phyloP scores from a whole-genome alignment of 2,113 vertebrate species.

The Zapus hudsonius region DNA sequence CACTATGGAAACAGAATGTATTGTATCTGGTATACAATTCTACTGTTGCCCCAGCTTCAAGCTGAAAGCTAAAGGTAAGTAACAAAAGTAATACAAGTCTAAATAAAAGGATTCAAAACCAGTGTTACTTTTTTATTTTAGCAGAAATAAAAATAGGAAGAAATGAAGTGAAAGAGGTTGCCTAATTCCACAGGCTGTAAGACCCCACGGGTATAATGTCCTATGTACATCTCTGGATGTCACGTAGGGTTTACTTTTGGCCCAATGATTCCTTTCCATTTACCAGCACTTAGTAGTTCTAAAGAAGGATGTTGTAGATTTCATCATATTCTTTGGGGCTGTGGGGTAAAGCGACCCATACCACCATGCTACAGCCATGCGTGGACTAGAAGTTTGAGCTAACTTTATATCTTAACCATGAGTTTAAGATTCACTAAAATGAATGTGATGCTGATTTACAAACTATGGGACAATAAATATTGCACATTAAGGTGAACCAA shows the following conservation, averaged over 20 bases:
- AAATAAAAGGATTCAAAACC: neutral
- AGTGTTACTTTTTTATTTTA: neutral
- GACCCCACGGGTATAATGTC: neutral
- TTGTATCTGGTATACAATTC: neutral
- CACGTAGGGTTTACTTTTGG: neutral
- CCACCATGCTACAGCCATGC: neutral
- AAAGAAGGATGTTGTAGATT: slow-evolving; percentile 23
- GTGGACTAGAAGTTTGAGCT: neutral
- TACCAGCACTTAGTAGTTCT: slow-evolving; percentile 9
- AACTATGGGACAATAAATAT: neutral
- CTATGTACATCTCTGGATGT: neutral
- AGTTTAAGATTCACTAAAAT: slow-evolving; percentile 35
- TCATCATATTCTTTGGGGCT: neutral
- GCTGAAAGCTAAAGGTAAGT: neutral
- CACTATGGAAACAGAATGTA: slow-evolving; percentile 12
- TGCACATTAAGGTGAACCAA: neutral
- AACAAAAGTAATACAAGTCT: slow-evolving; percentile 8
- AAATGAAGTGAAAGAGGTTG: neutral
- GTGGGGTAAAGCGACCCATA: neutral
- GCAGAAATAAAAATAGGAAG: neutral
- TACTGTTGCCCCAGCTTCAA: neutral
- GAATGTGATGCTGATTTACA: neutral
- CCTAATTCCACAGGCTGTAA: neutral
- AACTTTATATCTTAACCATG: neutral
- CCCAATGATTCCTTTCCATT: neutral